Evolutionary conservation across 2,113 vertebrate genomes (phyloP).

Genomic region (Heteronetta atricapilla): DNA sequence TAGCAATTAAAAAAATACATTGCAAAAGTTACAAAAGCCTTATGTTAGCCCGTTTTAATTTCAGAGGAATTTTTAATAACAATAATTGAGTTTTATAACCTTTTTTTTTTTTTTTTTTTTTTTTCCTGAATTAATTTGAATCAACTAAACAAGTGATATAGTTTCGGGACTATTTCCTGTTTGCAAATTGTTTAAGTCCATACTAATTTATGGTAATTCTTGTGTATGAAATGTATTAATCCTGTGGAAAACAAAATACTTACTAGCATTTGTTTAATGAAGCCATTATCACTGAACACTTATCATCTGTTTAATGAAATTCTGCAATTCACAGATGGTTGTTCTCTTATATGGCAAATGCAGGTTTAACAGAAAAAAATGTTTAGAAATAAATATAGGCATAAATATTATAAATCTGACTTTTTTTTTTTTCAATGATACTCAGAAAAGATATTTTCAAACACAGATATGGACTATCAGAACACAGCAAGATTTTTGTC

Average conservation of each 20-base stretch:
- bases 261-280: slow-evolving; percentile 60
- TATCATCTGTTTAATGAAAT: slow-evolving; percentile 63
- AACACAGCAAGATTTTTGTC: not conserved
- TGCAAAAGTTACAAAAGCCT: not conserved
- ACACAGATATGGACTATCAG: not conserved
- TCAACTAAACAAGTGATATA: not conserved
- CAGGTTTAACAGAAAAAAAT: slow-evolving; percentile 39
- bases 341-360: slow-evolving; percentile 26
- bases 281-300: slow-evolving; percentile 59
- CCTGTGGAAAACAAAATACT: slow-evolving; percentile 29
- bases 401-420: slow-evolving; percentile 25
- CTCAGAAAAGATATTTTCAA: not conserved
- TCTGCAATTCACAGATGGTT: slow-evolving; percentile 52
- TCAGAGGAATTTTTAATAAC: not conserved
- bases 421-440: slow-evolving; percentile 3
- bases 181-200: slow-evolving; percentile 24
- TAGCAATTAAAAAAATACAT: not conserved
- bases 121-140: slow-evolving; percentile 16
- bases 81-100: slow-evolving; percentile 6
- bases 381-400: slow-evolving; percentile 42
- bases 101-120: not conserved
- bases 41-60: not conserved
- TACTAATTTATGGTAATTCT: slow-evolving; percentile 25
- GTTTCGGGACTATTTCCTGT: slow-evolving; percentile 8
- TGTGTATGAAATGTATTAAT: slow-evolving; percentile 39